Evolutionary conservation across 2,797 vertebrate genomes (phyloP).

Genomic region (Sebastes diaconus): DNA sequence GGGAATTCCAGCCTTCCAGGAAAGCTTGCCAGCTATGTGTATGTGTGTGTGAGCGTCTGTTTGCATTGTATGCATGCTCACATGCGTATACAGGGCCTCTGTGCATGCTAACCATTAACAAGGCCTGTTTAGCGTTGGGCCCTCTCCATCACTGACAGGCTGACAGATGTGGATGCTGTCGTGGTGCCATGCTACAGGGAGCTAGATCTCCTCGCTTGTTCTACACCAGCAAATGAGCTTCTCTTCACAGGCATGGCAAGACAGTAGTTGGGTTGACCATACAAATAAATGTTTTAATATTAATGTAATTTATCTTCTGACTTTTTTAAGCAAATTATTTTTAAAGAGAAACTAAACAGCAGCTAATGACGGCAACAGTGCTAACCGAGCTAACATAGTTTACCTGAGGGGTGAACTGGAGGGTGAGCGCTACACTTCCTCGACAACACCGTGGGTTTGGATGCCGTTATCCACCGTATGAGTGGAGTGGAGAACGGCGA

Average conservation of each 20-base stretch:
- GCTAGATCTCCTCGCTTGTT: neutral
- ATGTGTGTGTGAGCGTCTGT: slow-evolving; percentile 20
- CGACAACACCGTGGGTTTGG: neutral
- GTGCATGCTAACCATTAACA: slow-evolving; percentile 22
- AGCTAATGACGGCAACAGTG: neutral
- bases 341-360: neutral
- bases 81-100: neutral
- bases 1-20: slow-evolving; percentile 64
- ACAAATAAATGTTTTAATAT: neutral
- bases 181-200: slow-evolving; percentile 11
- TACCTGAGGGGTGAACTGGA: neutral
- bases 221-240: neutral
- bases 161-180: slow-evolving; percentile 43
- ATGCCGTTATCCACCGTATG: neutral
- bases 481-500: no score
- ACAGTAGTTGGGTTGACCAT: neutral
- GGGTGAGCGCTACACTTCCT: accelerated
- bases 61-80: slow-evolving; percentile 11
- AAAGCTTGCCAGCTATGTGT: slow-evolving; percentile 55
- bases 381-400: accelerated
- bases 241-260: neutral
- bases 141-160: slow-evolving; percentile 38
- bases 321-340: neutral
- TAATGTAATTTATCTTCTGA: neutral
- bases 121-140: slow-evolving; percentile 39